Evolutionary conservation across 2,888 invertebrate genomes (phyloP).

Genomic region (Epirrhoe tristata): DNA sequence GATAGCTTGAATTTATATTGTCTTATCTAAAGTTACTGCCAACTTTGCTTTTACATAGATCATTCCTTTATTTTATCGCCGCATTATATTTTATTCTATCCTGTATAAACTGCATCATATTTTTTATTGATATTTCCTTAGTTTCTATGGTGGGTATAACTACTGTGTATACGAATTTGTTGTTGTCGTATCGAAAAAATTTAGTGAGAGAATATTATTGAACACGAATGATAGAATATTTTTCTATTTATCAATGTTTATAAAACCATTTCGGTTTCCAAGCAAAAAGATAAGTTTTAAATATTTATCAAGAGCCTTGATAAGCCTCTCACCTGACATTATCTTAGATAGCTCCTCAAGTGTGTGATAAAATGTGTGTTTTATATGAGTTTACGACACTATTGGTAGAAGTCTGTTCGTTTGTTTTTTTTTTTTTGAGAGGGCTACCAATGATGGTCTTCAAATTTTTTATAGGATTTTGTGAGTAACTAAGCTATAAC

Average conservation of each 20-base stretch:
- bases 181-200: not conserved
- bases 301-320: slow-evolving; percentile 26
- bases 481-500: slow-evolving; percentile 23
- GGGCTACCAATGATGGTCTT: not conserved
- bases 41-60: slow-evolving; percentile 22
- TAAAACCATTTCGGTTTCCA: slow-evolving; percentile 7
- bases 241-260: not conserved
- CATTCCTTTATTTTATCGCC: not conserved
- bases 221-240: not conserved
- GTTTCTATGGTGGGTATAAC: no score
- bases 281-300: slow-evolving; percentile 13
- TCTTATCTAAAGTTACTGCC: slow-evolving; percentile 26
- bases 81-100: not conserved
- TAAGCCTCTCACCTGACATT: slow-evolving; percentile 29
- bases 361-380: slow-evolving; percentile 24
- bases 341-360: slow-evolving; percentile 19
- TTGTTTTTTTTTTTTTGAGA: slow-evolving; percentile 3
- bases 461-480: not conserved
- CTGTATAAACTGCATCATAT: not conserved
- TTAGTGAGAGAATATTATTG: not conserved
- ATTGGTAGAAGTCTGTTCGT: slow-evolving; percentile 9
- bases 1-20: slow-evolving; percentile 32
- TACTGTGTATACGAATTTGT: no score
- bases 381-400: slow-evolving; percentile 24
- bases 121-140: not conserved